Base-by-base conservation (phyloP, 23 tunicate genomes). In the Halocynthia roretzi region DNA sequence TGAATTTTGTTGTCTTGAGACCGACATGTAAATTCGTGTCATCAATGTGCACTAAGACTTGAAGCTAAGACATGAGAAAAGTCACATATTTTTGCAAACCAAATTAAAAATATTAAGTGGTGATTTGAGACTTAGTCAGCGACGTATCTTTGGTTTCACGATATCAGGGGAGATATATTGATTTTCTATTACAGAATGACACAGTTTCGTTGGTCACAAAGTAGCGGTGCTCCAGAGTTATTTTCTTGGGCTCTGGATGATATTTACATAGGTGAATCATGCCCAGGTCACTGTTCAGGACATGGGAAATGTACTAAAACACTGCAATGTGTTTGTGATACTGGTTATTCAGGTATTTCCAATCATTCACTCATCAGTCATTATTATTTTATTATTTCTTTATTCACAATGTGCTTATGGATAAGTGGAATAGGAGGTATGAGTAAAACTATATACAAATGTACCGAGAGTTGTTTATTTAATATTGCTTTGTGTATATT, bases 171-270 rank as follows among this genome's bases (percentile, higher is more conserved):
- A 31, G n/a, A 60, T 17, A 60, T 15, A 15, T 1, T 15, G n/a
- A n/a, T 68, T 11, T 80, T 67, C 19, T 68, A 15, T 60, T 82
- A 10, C 83, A 91, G 97, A 8, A 85, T 79, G 6, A 77, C 87
- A 0, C 97, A 91, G 68, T 85, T 91, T 68, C 91, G 97, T 10
- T 91, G 97, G 97, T 53, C 8, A 11, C 97, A 91, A 75, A 71
- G 65, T 17, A 84, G 82, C 48, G 76, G 19, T 12, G 80, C 91
- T 8, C 62, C 87, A 7, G 68, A 52, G 49, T 44, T 50, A 31
- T 40, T 57, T 11, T 80, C 95, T 8, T 90, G 97, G 97, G 90
- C 97, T 0, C 71, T 91, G 21, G 97, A 85, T 80, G 84, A 85
- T n/a, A 55, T 91, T 20, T 91, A 85, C 67, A 82, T 91, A 52